Conservation (phyloP, 2,888 invertebrate species). For the Latheticus oryzae region DNA sequence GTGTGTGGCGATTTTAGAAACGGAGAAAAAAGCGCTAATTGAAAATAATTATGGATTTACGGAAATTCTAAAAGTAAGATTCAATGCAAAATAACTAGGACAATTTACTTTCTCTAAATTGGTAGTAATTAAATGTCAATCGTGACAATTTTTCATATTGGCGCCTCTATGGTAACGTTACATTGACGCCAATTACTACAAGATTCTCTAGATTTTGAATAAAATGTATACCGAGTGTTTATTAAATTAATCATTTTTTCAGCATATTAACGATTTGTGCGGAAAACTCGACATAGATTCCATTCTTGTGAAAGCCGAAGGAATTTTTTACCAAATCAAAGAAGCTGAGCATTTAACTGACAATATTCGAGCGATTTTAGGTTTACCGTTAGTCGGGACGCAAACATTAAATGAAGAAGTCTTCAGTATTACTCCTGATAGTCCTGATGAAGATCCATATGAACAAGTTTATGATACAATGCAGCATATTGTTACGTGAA, state of each 20-base stretch:
- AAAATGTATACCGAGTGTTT: neutral
- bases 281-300: conserved; percentile 86
- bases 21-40: conserved; percentile 88
- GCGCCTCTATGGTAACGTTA: too few relatives aligned
- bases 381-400: conserved; percentile 65
- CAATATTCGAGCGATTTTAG: conserved; percentile 78
- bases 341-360: conserved; percentile 78
- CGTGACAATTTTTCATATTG: too few relatives aligned
- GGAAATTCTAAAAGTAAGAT: conserved; percentile 91
- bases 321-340: conserved; percentile 89
- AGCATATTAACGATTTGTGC: conserved; percentile 97
- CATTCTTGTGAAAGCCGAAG: conserved; percentile 88
- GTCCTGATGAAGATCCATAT: conserved; percentile 40
- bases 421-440: conserved; percentile 29
- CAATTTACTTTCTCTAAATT: too few relatives aligned
- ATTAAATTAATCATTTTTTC: conserved; percentile 51
- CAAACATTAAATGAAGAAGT: conserved; percentile 25
- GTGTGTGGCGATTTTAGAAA: conserved; percentile 91
- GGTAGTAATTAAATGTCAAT: too few relatives aligned
- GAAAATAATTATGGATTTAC: conserved; percentile 94
- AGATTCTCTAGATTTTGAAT: neutral
- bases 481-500: conserved; percentile 37
- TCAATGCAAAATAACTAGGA: too few relatives aligned
- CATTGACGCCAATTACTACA: conserved; percentile 8
- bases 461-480: conserved; percentile 35